These are phyloP conservation scores for Amia ocellicauda DNA, from an alignment of 2,113 vertebrate species.

Conservation along the genomic window DNA sequence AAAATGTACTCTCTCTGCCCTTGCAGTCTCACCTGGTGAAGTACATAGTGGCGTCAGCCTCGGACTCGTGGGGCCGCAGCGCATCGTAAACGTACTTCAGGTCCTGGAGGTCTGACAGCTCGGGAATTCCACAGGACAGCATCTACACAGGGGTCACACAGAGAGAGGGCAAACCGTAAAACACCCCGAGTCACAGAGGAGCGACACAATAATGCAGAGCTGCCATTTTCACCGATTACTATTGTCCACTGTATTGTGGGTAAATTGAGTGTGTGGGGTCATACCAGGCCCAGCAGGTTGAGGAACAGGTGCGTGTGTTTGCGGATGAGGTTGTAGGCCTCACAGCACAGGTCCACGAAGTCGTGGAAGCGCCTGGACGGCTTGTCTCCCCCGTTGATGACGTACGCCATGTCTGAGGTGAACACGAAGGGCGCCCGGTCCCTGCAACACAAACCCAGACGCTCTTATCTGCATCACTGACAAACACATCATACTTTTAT, in stretches of 20 bases:
- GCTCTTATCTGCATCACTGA: no score
- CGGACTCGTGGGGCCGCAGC: constrained; percentile 87
- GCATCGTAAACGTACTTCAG: constrained; percentile 94
- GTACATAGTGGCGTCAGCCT: constrained; percentile 91
- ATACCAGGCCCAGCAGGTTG: constrained; percentile 92
- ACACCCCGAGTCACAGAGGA: neutral
- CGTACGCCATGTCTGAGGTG: constrained; percentile 97
- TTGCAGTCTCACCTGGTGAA: constrained; percentile 81
- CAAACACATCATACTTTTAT: no score
- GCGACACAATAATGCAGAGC: neutral
- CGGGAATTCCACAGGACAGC: constrained; percentile 94
- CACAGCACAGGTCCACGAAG: constrained; percentile 96
- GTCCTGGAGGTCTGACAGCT: constrained; percentile 89
- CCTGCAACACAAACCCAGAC: constrained; percentile 50
- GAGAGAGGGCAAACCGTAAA: constrained; percentile 1
- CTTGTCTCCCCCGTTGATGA: constrained; percentile 96
- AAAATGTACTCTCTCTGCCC: neutral
- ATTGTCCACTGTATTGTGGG: no score
- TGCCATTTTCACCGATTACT: neutral
- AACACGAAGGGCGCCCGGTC: constrained; percentile 96
- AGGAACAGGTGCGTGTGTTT: constrained; percentile 97
- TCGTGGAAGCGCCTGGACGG: constrained; percentile 96
- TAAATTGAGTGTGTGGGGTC: no score
- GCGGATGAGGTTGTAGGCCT: constrained; percentile 96
- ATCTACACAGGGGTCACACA: constrained; percentile 66